phyloP scores from a whole-genome alignment of 2,113 vertebrate genomes.

The Ophthalmolycus amberensis region DNA sequence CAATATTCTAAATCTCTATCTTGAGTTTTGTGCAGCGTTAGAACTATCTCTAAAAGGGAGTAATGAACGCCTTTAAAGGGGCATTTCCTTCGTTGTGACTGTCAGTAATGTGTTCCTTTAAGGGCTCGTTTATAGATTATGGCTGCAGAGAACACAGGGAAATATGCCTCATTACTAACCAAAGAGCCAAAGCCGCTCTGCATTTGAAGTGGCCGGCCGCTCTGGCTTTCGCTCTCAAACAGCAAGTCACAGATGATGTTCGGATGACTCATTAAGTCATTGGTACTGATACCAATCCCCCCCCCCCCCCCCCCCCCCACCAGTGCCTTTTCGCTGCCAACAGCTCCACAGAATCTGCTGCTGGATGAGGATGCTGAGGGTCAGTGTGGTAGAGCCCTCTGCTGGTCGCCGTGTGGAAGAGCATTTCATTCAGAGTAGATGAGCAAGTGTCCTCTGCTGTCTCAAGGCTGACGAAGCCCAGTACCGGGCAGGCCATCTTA shows the following conservation, averaged over 20 bases:
- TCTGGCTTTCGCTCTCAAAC: constrained; percentile 62
- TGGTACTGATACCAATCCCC: constrained; percentile 27
- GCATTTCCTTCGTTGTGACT: background rate
- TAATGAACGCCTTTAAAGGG: constrained; percentile 20
- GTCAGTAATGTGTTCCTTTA: constrained; percentile 25
- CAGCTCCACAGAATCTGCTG: constrained; percentile 33
- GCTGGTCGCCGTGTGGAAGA: constrained; percentile 44
- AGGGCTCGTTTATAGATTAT: constrained; percentile 55
- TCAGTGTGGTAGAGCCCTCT: constrained; percentile 70
- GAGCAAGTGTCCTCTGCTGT: background rate
- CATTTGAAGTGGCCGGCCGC: constrained; percentile 59
- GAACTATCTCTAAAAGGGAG: background rate
- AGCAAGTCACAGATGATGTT: constrained; percentile 64
- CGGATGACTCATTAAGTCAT: constrained; percentile 74
- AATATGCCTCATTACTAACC: constrained; percentile 67
- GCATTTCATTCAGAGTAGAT: background rate
- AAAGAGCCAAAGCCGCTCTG: constrained; percentile 60
- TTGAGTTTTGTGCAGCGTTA: background rate
- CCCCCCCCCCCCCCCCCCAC: background rate
- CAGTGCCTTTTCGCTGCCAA: constrained; percentile 24
- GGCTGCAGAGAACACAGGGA: constrained; percentile 57
- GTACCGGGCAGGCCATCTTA: too few relatives aligned
- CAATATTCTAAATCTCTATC: background rate
- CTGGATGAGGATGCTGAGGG: background rate
- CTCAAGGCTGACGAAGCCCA: background rate